A percentile compares a stretch with the other conserved stretches of the same genome.
Evolutionary conservation across 2,797 vertebrate species (phyloP).

Genomic region (Gastrophryne carolinensis): DNA sequence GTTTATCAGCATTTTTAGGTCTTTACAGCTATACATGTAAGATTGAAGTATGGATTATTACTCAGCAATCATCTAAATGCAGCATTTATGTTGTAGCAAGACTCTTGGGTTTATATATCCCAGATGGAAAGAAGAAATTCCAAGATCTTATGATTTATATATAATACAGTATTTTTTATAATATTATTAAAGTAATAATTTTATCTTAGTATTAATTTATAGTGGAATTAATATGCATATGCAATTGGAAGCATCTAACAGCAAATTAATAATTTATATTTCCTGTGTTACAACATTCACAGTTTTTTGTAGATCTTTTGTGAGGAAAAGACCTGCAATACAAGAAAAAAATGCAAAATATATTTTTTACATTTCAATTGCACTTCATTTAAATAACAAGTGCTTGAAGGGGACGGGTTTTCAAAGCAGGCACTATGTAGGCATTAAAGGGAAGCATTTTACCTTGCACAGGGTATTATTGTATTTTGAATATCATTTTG

Average conservation of each 20-base stretch:
- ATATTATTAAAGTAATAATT: no score
- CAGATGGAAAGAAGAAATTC: not conserved
- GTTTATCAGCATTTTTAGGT: not conserved
- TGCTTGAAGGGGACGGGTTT: not conserved
- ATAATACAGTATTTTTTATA: no score
- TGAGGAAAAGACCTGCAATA: constrained; percentile 4
- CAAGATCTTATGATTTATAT: no score
- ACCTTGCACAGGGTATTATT: not conserved
- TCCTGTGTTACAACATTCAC: constrained; percentile 26
- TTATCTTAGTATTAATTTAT: no score
- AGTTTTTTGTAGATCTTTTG: constrained; percentile 16
- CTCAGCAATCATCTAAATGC: not conserved
- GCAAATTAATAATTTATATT: constrained; percentile 20
- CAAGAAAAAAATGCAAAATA: not conserved
- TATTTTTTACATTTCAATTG: constrained; percentile 4
- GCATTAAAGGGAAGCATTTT: not conserved
- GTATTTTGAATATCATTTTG: no score
- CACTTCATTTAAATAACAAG: not conserved
- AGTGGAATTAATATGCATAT: no score
- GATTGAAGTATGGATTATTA: not conserved
- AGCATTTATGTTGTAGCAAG: not conserved
- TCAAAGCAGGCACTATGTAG: not conserved
- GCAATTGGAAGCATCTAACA: not conserved
- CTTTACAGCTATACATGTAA: not conserved
- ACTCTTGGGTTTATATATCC: not conserved